Conservation (phyloP, 2,888 invertebrate genomes). For the Epistrophella euchroma region DNA sequence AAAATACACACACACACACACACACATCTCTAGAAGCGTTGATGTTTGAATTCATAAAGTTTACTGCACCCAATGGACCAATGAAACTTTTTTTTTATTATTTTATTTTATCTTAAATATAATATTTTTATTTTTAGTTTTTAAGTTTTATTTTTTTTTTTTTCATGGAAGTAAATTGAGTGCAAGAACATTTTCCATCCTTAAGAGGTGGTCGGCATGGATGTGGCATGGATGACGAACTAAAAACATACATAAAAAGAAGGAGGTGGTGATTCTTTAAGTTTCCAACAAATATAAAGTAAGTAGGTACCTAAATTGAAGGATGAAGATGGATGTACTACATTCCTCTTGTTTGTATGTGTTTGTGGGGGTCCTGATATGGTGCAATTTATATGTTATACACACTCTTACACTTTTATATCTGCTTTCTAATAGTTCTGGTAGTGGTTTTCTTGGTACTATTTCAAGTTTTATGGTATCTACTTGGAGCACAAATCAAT, state of each 20-base stretch:
- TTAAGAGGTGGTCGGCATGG: not conserved
- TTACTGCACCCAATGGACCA: constrained; percentile 64
- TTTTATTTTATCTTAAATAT: not conserved
- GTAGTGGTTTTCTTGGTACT: constrained; percentile 10
- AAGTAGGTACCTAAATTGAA: constrained; percentile 44
- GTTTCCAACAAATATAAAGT: constrained; percentile 47
- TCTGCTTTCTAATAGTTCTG: constrained; percentile 58
- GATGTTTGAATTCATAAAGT: constrained; percentile 29
- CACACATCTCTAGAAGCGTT: not conserved
- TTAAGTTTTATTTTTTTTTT: constrained; percentile 35
- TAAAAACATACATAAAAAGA: not conserved
- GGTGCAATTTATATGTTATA: not conserved
- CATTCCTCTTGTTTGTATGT: constrained; percentile 17
- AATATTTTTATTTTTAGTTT: constrained; percentile 26
- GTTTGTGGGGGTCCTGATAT: not conserved
- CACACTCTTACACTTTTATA: not conserved
- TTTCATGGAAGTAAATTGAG: constrained; percentile 66
- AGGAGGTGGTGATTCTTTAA: constrained; percentile 59
- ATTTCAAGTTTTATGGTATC: constrained; percentile 4
- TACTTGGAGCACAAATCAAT: constrained; percentile 30
- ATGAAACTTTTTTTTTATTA: constrained; percentile 37
- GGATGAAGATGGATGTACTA: constrained; percentile 65
- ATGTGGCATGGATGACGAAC: constrained; percentile 15
- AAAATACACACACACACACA: constrained; percentile 7
- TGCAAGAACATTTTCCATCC: constrained; percentile 46